Evolutionary conservation across 2,113 vertebrate genomes (phyloP).

Genomic region (Eptatretus burgeri): DNA sequence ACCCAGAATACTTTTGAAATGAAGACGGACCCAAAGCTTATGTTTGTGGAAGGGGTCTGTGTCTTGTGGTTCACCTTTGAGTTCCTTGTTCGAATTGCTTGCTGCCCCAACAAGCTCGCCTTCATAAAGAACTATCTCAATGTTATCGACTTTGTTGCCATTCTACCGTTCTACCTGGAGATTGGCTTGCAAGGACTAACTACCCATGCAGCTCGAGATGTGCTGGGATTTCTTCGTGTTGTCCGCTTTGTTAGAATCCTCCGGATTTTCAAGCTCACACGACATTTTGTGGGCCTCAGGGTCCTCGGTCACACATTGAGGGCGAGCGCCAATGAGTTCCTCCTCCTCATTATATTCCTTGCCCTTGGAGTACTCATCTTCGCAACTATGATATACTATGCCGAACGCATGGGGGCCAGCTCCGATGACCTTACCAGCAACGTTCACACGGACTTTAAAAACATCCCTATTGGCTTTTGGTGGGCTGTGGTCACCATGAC

Average conservation of each 20-base stretch:
- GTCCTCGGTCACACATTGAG: constrained; percentile 82
- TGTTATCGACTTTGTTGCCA: constrained; percentile 98
- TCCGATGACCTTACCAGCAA: constrained; percentile 81
- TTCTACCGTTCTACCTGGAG: constrained; percentile 94
- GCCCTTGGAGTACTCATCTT: constrained; percentile 91
- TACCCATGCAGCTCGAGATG: constrained; percentile 89
- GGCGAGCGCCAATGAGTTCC: constrained; percentile 88
- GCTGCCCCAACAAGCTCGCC: constrained; percentile 83
- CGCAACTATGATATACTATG: constrained; percentile 98
- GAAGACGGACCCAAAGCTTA: constrained; percentile 78
- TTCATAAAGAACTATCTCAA: constrained; percentile 90
- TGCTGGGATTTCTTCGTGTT: constrained; percentile 76
- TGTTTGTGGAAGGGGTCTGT: constrained; percentile 87
- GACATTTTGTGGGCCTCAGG: constrained; percentile 71
- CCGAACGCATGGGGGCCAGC: constrained; percentile 79
- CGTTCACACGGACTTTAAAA: constrained; percentile 82
- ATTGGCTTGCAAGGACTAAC: constrained; percentile 77
- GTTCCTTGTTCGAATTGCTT: constrained; percentile 81
- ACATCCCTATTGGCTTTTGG: constrained; percentile 97
- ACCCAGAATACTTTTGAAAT: constrained; percentile 19
- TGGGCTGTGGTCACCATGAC: constrained; percentile 99
- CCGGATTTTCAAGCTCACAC: constrained; percentile 93
- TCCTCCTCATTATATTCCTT: constrained; percentile 92
- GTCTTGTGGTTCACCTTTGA: constrained; percentile 97
- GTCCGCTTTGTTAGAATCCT: constrained; percentile 89